phyloP scores from a whole-genome alignment of 2,113 vertebrate species.

The Pomatorhinus ruficollis region DNA sequence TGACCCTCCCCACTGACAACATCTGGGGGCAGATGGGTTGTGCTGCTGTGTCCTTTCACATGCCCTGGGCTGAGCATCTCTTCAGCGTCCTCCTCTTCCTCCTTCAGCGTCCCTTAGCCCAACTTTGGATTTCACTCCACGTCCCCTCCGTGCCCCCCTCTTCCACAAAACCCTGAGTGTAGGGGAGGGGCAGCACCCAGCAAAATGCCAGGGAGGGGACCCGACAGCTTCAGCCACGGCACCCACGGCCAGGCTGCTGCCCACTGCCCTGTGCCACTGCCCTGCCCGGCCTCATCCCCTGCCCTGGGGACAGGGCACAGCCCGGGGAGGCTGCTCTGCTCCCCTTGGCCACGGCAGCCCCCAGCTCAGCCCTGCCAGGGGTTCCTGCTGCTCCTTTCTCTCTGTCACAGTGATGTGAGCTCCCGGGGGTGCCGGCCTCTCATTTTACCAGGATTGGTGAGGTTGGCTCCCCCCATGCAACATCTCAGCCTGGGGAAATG shows the following conservation, averaged over 20 bases:
- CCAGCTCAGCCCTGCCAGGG: background rate
- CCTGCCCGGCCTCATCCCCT: background rate
- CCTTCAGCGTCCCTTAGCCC: accelerated
- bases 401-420: background rate
- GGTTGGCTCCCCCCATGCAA: background rate
- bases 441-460: background rate
- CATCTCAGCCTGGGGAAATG: background rate
- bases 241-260: background rate
- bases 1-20: accelerated
- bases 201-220: accelerated
- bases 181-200: background rate
- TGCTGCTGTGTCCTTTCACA: background rate
- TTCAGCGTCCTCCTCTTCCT: background rate
- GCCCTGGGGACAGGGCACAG: background rate
- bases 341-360: background rate
- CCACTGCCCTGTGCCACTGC: accelerated
- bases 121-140: accelerated
- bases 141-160: accelerated
- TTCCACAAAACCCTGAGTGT: accelerated
- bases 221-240: background rate
- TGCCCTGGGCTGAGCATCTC: background rate
- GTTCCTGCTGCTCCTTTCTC: background rate
- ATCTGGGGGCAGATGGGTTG: background rate
- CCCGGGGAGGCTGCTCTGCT: background rate
- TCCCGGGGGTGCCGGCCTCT: background rate